Evolutionary conservation across 1,140 invertebrate genomes (phyloP), one percentile per base, ranked within the genome.

Genomic region (Littorina saxatilis): DNA sequence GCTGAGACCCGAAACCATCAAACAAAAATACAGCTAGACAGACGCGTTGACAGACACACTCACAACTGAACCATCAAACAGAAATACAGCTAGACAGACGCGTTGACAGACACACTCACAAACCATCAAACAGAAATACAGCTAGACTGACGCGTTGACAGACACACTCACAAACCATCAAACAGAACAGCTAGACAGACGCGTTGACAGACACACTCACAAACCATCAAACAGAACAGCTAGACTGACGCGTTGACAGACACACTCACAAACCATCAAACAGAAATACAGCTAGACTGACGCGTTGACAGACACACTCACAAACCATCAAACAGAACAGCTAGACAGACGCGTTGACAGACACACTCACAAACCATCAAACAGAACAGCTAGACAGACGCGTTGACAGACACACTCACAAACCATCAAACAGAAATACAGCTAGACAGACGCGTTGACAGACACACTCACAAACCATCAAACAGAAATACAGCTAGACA

Each of bases 341-440:
- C 4, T 29, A 29, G 4, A 63, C n/a, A 63, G n/a, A 63, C 61
- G 32, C 61, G 32, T 29, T 5, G n/a, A 63, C 61, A 27, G n/a
- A 32, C 61, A 15, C 61, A 32, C 61, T 13, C 61, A 63, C 61
- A 27, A n/a, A 32, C 61, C 23, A 11, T 11, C 61, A 63, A n/a
- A 63, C 27, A 32, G 43, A 47, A 47, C 43, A 47, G 43, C 43
- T 47, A 63, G n/a, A 29, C 61, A 32, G n/a, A 32, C 61, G 15
- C 61, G 15, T 29, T 5, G 23, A 32, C 61, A 27, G n/a, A 32
- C 61, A 32, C 61, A 63, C 61, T 29, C 61, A 63, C 61, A 29
- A n/a, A 63, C 61, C 27, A n/a, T 29, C 61, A 63, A n/a, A 63
- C 61, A 63, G n/a, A 63, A n/a, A 32, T 29, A 63, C 61, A 63